phyloP scores from a whole-genome alignment of 2,888 invertebrate species.

The Syritta pipiens region DNA sequence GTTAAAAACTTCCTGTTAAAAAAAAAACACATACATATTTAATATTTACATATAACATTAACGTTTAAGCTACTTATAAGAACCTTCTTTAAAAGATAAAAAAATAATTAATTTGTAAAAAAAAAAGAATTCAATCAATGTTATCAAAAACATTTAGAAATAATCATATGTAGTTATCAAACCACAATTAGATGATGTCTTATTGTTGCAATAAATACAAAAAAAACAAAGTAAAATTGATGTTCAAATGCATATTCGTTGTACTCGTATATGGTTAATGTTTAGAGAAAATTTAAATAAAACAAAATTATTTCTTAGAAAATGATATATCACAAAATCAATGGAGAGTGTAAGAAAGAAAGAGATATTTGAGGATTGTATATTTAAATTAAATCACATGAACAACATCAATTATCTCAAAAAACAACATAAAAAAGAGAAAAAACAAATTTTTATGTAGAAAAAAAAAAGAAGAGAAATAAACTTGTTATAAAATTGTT shows the following conservation, averaged over 20 bases:
- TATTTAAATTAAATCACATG: background rate
- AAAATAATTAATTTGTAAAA: slow-evolving; percentile 22
- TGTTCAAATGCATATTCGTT: background rate
- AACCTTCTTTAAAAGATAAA: slow-evolving; percentile 14
- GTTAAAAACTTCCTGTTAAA: slow-evolving; percentile 51
- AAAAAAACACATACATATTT: background rate
- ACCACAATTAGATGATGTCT: slow-evolving; percentile 35
- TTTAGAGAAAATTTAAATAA: too few species aligned
- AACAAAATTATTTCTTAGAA: too few species aligned
- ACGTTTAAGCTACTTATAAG: slow-evolving; percentile 22
- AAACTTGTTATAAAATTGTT: slow-evolving; percentile 9
- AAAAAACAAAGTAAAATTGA: background rate
- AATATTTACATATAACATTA: background rate
- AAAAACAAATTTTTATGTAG: slow-evolving; percentile 22
- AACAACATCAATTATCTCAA: background rate
- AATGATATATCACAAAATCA: too few species aligned
- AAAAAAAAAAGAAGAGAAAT: too few species aligned
- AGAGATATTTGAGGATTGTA: too few species aligned
- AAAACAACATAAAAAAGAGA: background rate
- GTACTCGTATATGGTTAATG: slow-evolving; percentile 8
- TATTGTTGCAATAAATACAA: slow-evolving; percentile 52
- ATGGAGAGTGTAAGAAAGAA: too few species aligned
- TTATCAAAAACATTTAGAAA: slow-evolving; percentile 16
- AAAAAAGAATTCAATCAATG: slow-evolving; percentile 43
- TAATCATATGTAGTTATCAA: slow-evolving; percentile 42